Base-by-base conservation (phyloP, 2,113 vertebrate species). In the Conger conger region DNA sequence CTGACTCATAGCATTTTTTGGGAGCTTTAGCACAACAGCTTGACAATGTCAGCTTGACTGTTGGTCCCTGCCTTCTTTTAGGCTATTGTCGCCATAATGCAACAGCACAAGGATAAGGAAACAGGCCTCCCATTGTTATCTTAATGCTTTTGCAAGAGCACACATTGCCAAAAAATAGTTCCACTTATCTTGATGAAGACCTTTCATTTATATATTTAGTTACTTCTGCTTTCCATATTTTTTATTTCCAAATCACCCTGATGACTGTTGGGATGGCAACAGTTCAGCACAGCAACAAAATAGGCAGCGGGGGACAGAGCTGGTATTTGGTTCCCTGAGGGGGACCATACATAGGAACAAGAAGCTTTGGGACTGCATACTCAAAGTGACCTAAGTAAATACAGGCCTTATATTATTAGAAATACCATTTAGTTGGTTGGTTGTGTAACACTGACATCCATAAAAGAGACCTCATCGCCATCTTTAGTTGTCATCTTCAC, bases 231-330 rank as follows among this genome's bases (percentile, higher is more conserved):
- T 40, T 63, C 68, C 8, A 38, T 63, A 23, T n/a, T 63, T 60
- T 50, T n/a, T 82, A 68, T 84, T 84, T 60, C 30, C 50, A 60
- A 79, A 84, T 79, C 50, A 57, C 76, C 50, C 23, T 23, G 36
- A 60, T 5, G 23, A 79, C 83, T 33, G 35, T 40, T 84, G 83
- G 23, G 36, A 84, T 23, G 30, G 76, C 16, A 78, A 79, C 36
- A 33, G 83, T 79, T 79, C 30, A 40, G 13, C 38, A 13, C 23
- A 60, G 37, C 36, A 79, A 79, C 33, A 36, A 35, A 53, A 17
- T 78, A 20, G 23, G 18, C 18, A 63, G 3, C 3, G 57, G 27
- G 3, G n/a, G 11, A 30, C 27, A 13, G 68, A 73, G 30, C 33
- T 73, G 68, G 27, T 63, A 20, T 63, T 63, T 57, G 13, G 54